Evolutionary conservation across 2,113 vertebrate species (phyloP).

Genomic region (Colinus virginianus): DNA sequence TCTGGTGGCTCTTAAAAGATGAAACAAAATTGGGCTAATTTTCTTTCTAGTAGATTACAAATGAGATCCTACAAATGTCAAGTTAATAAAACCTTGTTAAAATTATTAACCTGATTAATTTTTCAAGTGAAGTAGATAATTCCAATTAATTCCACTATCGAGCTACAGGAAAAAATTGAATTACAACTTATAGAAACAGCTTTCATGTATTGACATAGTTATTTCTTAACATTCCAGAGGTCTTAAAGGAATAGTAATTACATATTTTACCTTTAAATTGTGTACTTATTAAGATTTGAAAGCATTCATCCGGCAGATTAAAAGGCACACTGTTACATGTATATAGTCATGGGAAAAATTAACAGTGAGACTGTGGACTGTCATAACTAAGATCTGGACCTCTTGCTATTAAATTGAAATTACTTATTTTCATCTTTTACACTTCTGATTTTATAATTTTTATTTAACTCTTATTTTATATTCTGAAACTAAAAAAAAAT

Average conservation of each 20-base stretch:
- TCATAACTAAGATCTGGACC: not conserved
- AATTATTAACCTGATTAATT: conserved; percentile 55
- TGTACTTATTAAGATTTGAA: not conserved
- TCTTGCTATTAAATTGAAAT: not conserved
- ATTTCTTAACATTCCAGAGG: not conserved
- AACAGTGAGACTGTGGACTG: not conserved
- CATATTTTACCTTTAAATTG: not conserved
- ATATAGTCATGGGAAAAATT: not conserved
- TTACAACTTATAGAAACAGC: not conserved
- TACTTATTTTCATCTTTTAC: not conserved
- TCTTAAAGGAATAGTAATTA: not conserved
- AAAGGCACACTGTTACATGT: not conserved
- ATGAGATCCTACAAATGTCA: not conserved
- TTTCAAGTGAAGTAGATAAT: not conserved
- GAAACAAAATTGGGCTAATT: conserved; percentile 11
- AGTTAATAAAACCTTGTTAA: conserved; percentile 34
- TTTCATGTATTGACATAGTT: not conserved
- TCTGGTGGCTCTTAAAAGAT: conserved; percentile 1
- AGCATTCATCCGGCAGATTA: not conserved
- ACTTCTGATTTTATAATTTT: not conserved
- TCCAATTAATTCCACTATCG: not conserved
- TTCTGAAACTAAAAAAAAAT: not conserved
- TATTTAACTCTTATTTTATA: not conserved
- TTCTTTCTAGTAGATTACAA: conserved; percentile 40
- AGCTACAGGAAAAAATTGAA: not conserved